These are phyloP conservation scores for Psittacula echo DNA, from an alignment of 2,797 vertebrate species.

Conservation along the genomic window DNA sequence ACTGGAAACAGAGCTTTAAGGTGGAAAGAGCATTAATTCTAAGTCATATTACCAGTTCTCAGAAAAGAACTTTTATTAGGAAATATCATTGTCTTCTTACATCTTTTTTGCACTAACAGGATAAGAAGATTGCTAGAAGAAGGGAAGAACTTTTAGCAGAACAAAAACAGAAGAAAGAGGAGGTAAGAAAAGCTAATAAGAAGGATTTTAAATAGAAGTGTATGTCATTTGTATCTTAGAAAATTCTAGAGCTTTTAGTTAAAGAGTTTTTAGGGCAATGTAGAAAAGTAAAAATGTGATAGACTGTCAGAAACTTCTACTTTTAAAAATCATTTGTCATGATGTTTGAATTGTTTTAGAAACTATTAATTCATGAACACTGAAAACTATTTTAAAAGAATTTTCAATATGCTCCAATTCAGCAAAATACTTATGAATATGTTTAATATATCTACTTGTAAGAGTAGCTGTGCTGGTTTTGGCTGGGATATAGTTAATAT, in stretches of 20 bases:
- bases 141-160: constrained; percentile 86
- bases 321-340: not conserved
- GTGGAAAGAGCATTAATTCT: not conserved
- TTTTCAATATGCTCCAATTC: not conserved
- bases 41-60: not conserved
- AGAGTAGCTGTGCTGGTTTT: not conserved
- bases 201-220: not conserved
- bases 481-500: not conserved
- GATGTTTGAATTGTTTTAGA: not conserved
- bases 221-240: not conserved
- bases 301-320: not conserved
- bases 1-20: not conserved
- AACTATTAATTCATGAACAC: not conserved
- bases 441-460: not conserved
- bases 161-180: constrained; percentile 57
- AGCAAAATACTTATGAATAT: not conserved
- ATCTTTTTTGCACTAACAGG: constrained; percentile 75
- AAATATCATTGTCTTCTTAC: not conserved
- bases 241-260: not conserved
- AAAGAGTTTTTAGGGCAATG: not conserved
- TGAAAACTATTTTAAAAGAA: not conserved
- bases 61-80: not conserved
- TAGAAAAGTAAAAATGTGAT: not conserved
- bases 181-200: constrained; percentile 68
- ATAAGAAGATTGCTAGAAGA: constrained; percentile 83